These are phyloP conservation scores for Anolis sagrei DNA, from an alignment of 2,113 vertebrate genomes.

Conservation along the genomic window DNA sequence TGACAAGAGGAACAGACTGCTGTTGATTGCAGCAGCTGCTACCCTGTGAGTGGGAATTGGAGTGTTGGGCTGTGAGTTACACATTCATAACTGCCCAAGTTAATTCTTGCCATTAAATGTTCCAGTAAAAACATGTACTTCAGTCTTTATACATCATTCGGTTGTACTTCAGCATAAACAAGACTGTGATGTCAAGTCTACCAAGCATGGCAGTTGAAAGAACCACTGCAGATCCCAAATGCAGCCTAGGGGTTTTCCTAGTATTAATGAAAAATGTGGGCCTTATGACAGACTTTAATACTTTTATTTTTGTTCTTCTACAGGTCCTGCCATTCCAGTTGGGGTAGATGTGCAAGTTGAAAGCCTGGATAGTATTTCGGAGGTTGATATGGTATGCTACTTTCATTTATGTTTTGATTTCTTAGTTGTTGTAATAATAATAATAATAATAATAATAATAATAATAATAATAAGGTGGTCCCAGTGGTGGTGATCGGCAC, in stretches of 20 bases:
- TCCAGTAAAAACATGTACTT: neutral
- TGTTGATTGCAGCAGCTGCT: no score
- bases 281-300: conserved; percentile 43
- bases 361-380: conserved; percentile 96
- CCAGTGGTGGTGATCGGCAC: no score
- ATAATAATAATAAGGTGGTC: no score
- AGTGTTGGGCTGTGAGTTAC: no score
- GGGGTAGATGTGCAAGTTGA: conserved; percentile 96
- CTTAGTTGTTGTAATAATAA: no score
- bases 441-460: no score
- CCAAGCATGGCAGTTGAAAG: neutral
- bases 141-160: conserved; percentile 2
- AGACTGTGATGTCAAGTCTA: neutral
- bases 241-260: conserved; percentile 7
- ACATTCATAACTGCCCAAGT: no score
- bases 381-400: conserved; percentile 92
- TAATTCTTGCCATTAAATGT: no score
- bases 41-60: no score
- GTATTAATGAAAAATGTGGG: conserved; percentile 22
- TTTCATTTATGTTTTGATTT: conserved; percentile 15
- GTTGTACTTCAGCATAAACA: conserved; percentile 15
- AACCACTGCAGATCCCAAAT: neutral
- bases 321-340: conserved; percentile 95
- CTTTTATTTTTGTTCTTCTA: conserved; percentile 55
- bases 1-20: no score